Percentiles rank a stretch among this genome's conserved stretches.
These are phyloP conservation scores for Synergus laeviventris DNA, from an alignment of 2,888 invertebrate species.

Conservation along the genomic window DNA sequence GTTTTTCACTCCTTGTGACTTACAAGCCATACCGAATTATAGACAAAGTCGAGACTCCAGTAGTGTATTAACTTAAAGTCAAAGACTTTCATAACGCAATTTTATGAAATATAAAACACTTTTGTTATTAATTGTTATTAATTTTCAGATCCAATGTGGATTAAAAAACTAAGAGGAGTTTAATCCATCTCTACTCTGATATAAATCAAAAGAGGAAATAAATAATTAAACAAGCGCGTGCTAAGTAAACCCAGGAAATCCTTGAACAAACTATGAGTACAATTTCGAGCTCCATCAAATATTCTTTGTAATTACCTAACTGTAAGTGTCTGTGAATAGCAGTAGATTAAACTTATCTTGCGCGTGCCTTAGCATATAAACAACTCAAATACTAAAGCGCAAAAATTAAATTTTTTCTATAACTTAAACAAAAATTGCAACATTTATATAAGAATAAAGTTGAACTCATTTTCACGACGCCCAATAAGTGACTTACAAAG, in stretches of 20 bases:
- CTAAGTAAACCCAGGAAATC: conserved; percentile 21
- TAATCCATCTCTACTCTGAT: background rate
- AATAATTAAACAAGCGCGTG: conserved; percentile 40
- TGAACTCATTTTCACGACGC: conserved; percentile 48
- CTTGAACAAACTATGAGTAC: conserved; percentile 7
- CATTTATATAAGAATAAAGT: background rate
- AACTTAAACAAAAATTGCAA: conserved; percentile 5
- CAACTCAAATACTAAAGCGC: conserved; percentile 42
- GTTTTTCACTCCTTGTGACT: too few relatives aligned
- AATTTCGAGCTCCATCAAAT: conserved; percentile 9
- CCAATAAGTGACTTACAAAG: conserved; percentile 71
- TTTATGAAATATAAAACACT: background rate
- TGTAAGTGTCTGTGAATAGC: conserved; percentile 1
- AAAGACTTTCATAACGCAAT: background rate
- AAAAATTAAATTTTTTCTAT: background rate
- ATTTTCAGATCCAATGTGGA: background rate
- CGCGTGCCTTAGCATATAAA: conserved; percentile 47
- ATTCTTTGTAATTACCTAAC: conserved; percentile 22
- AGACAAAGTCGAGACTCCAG: too few relatives aligned
- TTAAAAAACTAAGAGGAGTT: background rate
- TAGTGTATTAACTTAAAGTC: background rate
- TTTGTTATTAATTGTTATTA: background rate
- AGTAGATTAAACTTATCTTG: conserved; percentile 52
- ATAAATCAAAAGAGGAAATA: conserved; percentile 41
- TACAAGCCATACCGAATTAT: too few relatives aligned